A percentile compares a stretch with the other conserved stretches of the same genome.
Conservation (phyloP, 2,888 invertebrate species). For the Chalcosyrphus nemorum region DNA sequence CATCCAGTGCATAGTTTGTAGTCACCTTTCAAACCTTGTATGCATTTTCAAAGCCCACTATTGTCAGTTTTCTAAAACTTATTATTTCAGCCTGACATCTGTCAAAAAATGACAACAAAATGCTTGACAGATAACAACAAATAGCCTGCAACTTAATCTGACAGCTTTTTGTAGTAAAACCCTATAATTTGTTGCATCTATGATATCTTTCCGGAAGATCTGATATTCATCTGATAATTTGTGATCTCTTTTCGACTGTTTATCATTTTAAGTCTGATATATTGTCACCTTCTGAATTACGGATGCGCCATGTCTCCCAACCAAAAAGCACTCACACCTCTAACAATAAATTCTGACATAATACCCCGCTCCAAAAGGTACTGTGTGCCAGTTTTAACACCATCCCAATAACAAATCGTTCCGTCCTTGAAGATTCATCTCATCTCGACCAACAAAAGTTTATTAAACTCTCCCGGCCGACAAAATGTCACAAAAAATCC, state of each 20-base stretch:
- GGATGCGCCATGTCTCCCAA: background rate
- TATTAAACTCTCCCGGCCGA: constrained; percentile 7
- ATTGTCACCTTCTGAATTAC: background rate
- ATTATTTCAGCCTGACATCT: too few relatives aligned
- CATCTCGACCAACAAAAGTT: background rate
- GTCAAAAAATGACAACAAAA: too few relatives aligned
- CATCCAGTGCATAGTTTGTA: too few relatives aligned
- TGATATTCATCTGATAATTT: too few relatives aligned
- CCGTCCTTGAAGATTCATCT: constrained; percentile 21
- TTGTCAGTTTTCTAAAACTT: too few relatives aligned
- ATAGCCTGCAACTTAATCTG: too few relatives aligned
- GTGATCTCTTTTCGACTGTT: background rate
- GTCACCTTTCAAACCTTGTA: too few relatives aligned
- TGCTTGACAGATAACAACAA: too few relatives aligned
- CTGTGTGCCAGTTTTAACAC: background rate
- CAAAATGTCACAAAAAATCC: constrained; percentile 19
- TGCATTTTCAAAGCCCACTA: too few relatives aligned
- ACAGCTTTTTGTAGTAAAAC: too few relatives aligned
- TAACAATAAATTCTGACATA: background rate
- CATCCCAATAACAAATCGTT: background rate
- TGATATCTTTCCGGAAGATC: too few relatives aligned
- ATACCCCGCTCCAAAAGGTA: background rate
- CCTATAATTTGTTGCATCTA: too few relatives aligned
- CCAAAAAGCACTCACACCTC: background rate
- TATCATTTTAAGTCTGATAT: background rate